Evolutionary conservation across 2,888 invertebrate genomes (phyloP), one percentile per base, ranked within the genome.

Genomic region (Eledona agricola): DNA sequence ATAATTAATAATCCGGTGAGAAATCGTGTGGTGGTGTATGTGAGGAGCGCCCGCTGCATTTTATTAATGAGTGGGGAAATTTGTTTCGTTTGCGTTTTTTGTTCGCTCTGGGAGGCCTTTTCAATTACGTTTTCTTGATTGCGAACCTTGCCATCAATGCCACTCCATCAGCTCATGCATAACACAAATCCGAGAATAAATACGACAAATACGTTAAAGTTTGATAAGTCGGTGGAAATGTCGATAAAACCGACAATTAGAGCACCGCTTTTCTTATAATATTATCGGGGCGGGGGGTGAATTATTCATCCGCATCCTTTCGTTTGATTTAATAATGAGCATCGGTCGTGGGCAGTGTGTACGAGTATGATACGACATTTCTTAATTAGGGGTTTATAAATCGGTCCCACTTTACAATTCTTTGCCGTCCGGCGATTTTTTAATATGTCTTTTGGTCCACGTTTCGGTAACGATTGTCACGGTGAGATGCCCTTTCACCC

Each of bases 231-330:
- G 23, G 13, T 7, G 42, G 19, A 19, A n/a, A 38, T 26, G 22
- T 42, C 45, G 19, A 47, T 47, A 47, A 37, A 47, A 29, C 37
- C 29, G 22, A 37, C 47, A 37, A 37, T 47, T 47, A 34, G 34
- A 46, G 34, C 22, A 12, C 3, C 37, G 37, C 17, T 29, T 42
- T 42, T 42, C 37, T 47, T 47, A 47, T 47, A 37, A 29, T 32
- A 38, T 38, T 40, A 37, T 47, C 29, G 46, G 23, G n/a, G n/a
- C n/a, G n/a, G n/a, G n/a, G 11, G 17, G 25, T 51, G 37, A 51
- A 51, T 51, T 28, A 51, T 45, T 51, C 43, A 45, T 25, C 16
- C 19, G 22, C 29, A 51, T 51, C 51, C 51, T 51, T 51, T 51
- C 51, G 43, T 43, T 38, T 43, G 35, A 51, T 51, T 51, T 29